Evolutionary conservation across 1,140 invertebrate genomes (phyloP).

Genomic region (Xylocopa sonorina): DNA sequence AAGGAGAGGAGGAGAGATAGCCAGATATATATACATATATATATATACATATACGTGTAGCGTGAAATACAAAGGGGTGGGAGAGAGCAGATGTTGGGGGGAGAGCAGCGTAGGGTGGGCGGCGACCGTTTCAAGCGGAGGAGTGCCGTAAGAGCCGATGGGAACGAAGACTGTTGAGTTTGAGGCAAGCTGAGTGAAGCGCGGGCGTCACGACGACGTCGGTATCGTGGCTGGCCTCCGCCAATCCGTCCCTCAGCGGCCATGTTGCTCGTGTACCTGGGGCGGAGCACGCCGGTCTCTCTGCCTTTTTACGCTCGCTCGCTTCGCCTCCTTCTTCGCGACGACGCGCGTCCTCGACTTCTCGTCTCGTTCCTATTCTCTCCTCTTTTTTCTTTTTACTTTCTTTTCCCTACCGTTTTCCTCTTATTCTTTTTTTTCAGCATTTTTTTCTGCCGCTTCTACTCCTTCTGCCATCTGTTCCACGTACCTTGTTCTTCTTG

Average conservation of each 20-base stretch:
- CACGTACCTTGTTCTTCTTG: slow-evolving; percentile 5
- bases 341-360: slow-evolving; percentile 16
- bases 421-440: background rate
- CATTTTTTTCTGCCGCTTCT: slow-evolving; percentile 32
- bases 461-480: slow-evolving; percentile 11
- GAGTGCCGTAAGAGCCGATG: slow-evolving; percentile 66
- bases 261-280: slow-evolving; percentile 80
- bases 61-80: slow-evolving; percentile 24
- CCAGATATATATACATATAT: no score
- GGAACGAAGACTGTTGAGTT: slow-evolving; percentile 63
- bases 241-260: slow-evolving; percentile 82
- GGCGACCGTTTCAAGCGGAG: slow-evolving; percentile 66
- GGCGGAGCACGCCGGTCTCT: slow-evolving; percentile 75
- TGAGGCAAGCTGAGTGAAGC: slow-evolving; percentile 77
- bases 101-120: slow-evolving; percentile 68
- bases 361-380: slow-evolving; percentile 14
- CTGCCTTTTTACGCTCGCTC: slow-evolving; percentile 40
- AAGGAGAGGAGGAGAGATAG: background rate
- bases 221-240: slow-evolving; percentile 76
- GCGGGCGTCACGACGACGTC: slow-evolving; percentile 80
- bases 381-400: background rate
- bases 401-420: slow-evolving; percentile 13
- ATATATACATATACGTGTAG: no score
- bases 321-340: slow-evolving; percentile 23
- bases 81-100: background rate